These are phyloP conservation scores for Penaeus indicus DNA, from an alignment of 1,140 invertebrate species.

Conservation along the genomic window DNA sequence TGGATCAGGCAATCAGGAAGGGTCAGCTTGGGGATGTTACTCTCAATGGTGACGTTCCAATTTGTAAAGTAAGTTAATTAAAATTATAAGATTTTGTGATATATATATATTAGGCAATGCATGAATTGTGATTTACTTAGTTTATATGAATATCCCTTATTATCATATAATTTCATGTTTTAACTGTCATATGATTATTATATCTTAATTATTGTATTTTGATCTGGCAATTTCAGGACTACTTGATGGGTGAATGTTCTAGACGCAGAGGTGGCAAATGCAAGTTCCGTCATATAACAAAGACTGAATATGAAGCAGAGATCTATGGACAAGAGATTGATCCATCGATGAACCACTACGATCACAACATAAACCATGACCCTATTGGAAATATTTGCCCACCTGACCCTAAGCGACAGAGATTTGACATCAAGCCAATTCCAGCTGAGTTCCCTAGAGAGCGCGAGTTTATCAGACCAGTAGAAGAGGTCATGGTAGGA, in stretches of 20 bases:
- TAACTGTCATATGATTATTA: too few relatives aligned
- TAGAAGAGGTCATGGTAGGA: constrained; percentile 49
- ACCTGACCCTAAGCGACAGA: constrained; percentile 54
- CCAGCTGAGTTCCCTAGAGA: constrained; percentile 45
- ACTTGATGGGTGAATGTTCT: constrained; percentile 80
- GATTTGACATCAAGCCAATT: constrained; percentile 37
- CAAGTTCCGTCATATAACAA: constrained; percentile 74
- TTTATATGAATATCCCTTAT: too few relatives aligned
- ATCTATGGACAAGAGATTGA: constrained; percentile 56
- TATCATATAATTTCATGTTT: too few relatives aligned
- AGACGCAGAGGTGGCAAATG: constrained; percentile 73
- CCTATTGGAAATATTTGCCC: constrained; percentile 8
- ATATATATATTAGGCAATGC: too few relatives aligned
- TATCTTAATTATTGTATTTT: neutral
- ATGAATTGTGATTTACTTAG: too few relatives aligned
- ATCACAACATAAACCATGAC: constrained; percentile 26
- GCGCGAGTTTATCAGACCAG: constrained; percentile 40
- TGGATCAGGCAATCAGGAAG: constrained; percentile 68
- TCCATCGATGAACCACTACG: constrained; percentile 46
- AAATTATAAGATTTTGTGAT: neutral
- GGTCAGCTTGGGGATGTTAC: constrained; percentile 64
- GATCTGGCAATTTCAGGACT: constrained; percentile 74
- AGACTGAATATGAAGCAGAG: constrained; percentile 67
- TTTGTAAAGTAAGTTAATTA: constrained; percentile 57
- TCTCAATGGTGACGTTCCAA: constrained; percentile 64